Percentiles rank a stretch among this genome's conserved stretches.
phyloP scores from a whole-genome alignment of 2,888 invertebrate species.

The Microplitis deprimator region DNA sequence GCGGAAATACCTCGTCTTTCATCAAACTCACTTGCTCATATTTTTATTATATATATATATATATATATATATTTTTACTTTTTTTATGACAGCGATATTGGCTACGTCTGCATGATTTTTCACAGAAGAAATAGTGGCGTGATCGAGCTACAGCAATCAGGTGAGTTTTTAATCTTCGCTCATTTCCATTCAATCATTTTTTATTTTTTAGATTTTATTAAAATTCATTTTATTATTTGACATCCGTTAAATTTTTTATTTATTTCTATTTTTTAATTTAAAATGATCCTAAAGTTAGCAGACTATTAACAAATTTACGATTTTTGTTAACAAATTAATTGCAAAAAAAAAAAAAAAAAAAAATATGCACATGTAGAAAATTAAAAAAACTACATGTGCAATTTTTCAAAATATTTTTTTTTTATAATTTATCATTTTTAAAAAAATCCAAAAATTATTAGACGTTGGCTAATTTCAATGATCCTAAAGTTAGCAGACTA shows the following conservation, averaged over 20 bases:
- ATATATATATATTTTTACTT: slow-evolving; percentile 38
- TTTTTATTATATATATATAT: background rate
- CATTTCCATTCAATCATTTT: slow-evolving; percentile 5
- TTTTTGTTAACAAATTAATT: too few species aligned
- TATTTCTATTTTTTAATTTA: too few species aligned
- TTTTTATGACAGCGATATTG: slow-evolving; percentile 79
- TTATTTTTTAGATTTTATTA: background rate
- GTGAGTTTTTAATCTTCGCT: slow-evolving; percentile 58
- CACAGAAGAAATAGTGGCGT: slow-evolving; percentile 80
- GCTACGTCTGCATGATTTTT: slow-evolving; percentile 84
- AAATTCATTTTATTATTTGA: slow-evolving; percentile 27
- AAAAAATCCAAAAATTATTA: too few species aligned
- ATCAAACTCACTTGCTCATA: slow-evolving; percentile 15
- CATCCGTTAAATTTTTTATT: background rate
- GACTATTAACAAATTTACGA: too few species aligned
- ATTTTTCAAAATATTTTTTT: too few species aligned
- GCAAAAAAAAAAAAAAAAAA: too few species aligned
- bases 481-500: too few species aligned
- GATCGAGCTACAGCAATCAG: slow-evolving; percentile 81
- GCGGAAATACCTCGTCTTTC: slow-evolving; percentile 15
- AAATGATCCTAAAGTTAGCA: too few species aligned
- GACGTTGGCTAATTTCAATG: too few species aligned
- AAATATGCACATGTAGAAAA: too few species aligned
- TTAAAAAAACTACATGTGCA: too few species aligned
- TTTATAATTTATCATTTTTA: too few species aligned